Base-by-base conservation (phyloP, 2,797 vertebrate species). In the Sciurus vulgaris region DNA sequence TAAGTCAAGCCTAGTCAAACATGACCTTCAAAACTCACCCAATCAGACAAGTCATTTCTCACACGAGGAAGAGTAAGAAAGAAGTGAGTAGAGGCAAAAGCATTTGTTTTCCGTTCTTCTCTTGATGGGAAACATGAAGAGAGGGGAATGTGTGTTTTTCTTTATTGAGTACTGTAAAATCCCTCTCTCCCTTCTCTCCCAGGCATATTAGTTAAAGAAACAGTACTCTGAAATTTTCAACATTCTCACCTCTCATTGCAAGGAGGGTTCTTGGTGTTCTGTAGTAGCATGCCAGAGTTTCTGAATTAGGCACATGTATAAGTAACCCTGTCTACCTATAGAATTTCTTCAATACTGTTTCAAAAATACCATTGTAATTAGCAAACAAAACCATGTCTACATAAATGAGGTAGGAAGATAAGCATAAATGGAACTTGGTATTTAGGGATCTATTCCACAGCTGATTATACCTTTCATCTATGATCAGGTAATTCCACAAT, bases 331-430 rank as follows among this genome's bases (percentile, higher is more conserved):
- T 63, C 67, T 26, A 82, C 11, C 22, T 76, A 47, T 87, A 38
- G 76, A 47, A 38, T 13, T 65, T 59, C 73, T 83, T 94, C 88
- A 74, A 35, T 76, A 73, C 26, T 76, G 33, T 78, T 90, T 94
- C 86, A 86, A 88, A 93, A 83, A 83, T 92, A 30, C 79, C 51
- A 56, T 83, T 70, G 7, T 54, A 91, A 89, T 95, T 89, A 95
- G 41, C 51, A 83, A 94, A 63, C 13, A 91, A 94, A 97, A 82
- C 30, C 38, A 65, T 30, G 28, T 77, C 44, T 82, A 72, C 49
- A 41, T 77, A 95, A 91, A 54, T 63, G 20, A 81, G 38, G 44
- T 78, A 79, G 54, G 69, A 91, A 82, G 82, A 92, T 67, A 89
- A 91, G 12, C 73, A 33, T 86, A 94, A 89, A 77, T 26, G 73